Conservation (phyloP, 2,113 vertebrate species). For the Cacatua alba region DNA sequence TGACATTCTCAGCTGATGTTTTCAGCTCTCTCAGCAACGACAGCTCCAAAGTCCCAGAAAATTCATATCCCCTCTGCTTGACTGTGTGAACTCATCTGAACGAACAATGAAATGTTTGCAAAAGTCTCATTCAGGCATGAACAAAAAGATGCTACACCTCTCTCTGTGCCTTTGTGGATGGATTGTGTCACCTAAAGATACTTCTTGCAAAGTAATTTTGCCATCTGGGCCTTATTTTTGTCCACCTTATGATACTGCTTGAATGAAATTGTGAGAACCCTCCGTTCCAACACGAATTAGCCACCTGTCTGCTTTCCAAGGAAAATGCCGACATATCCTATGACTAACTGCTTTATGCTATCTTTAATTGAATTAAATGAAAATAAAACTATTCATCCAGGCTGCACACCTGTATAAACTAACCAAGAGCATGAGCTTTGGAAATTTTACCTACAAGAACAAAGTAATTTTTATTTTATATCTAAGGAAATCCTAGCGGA, state of each 20-base stretch:
- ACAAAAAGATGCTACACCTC: not conserved
- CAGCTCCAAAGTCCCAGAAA: not conserved
- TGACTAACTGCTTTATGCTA: not conserved
- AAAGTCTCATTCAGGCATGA: not conserved
- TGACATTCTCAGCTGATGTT: not conserved
- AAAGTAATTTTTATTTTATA: not conserved
- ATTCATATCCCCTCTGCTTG: not conserved
- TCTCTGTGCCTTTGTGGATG: not conserved
- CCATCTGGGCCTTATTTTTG: not conserved
- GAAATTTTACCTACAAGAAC: not conserved
- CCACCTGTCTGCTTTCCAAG: not conserved
- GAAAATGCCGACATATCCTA: not conserved
- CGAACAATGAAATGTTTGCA: not conserved
- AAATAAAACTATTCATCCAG: not conserved
- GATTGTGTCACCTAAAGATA: not conserved
- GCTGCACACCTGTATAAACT: not conserved
- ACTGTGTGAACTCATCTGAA: not conserved
- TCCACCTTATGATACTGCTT: not conserved
- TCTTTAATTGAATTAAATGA: not conserved
- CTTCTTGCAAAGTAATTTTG: not conserved
- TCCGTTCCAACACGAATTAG: not conserved
- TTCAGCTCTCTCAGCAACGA: not conserved
- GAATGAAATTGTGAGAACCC: not conserved
- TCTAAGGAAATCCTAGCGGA: not conserved
- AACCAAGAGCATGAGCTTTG: not conserved